Evolutionary conservation across 2,888 invertebrate genomes (phyloP).

Genomic region (Prionchulus punctatus): DNA sequence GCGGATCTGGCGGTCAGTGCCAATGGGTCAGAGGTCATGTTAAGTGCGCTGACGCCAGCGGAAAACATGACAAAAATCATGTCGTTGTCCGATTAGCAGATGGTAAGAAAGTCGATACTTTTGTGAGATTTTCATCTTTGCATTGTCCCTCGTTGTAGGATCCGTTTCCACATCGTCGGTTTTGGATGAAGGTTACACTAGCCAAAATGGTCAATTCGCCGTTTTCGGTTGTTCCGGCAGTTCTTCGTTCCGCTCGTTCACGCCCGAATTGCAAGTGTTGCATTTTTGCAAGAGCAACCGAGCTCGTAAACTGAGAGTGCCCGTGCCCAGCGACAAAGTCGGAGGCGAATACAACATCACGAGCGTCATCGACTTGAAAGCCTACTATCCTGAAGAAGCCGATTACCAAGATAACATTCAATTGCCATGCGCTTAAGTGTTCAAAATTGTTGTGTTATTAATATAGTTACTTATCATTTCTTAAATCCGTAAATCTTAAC

Average conservation of each 20-base stretch:
- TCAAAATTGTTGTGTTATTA: no score
- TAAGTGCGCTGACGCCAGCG: background rate
- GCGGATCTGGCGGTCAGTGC: background rate
- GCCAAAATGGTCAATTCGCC: conserved; percentile 1
- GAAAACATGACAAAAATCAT: background rate
- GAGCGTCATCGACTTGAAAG: background rate
- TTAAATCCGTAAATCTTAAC: no score
- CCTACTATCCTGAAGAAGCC: background rate
- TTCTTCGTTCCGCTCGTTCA: background rate
- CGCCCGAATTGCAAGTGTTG: background rate
- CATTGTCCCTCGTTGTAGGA: no score
- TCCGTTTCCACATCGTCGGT: no score
- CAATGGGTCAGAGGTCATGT: conserved; percentile 4
- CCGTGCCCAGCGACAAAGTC: background rate
- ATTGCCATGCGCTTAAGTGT: background rate
- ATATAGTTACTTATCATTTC: no score
- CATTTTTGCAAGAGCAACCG: conserved; percentile 1
- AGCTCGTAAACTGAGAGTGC: background rate
- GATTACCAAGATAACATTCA: background rate
- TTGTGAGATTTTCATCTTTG: background rate
- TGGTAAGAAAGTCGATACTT: background rate
- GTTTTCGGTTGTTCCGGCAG: background rate
- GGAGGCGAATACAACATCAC: conserved; percentile 1
- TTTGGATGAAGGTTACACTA: background rate
- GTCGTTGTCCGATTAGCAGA: background rate